A percentile compares a stretch with the other conserved stretches of the same genome.
These are phyloP conservation scores for Siniperca obscura DNA, from an alignment of 2,797 vertebrate species.

Conservation along the genomic window DNA sequence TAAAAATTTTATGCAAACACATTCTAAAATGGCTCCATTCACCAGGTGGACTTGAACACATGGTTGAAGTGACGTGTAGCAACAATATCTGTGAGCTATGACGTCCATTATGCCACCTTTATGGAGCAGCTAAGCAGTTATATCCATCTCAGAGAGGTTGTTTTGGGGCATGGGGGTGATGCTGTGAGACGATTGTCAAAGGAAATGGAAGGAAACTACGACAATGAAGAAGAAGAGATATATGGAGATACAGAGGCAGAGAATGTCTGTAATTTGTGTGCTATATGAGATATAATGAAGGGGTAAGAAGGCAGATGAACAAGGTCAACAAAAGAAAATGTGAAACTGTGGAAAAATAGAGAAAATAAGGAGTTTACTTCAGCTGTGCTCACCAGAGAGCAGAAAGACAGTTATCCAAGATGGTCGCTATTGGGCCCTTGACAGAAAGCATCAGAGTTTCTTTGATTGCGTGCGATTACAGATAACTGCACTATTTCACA, in stretches of 20 bases:
- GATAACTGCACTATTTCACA: slow-evolving; percentile 73
- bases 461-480: slow-evolving; percentile 74
- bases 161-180: slow-evolving; percentile 1
- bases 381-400: slow-evolving; percentile 35
- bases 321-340: slow-evolving; percentile 14
- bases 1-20: slow-evolving; percentile 8
- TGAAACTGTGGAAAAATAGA: slow-evolving; percentile 13
- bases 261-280: slow-evolving; percentile 16
- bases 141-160: slow-evolving; percentile 43
- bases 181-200: slow-evolving; percentile 6
- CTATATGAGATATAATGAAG: neutral
- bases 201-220: slow-evolving; percentile 15
- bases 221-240: neutral
- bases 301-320: neutral
- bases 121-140: slow-evolving; percentile 45
- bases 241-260: neutral
- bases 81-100: slow-evolving; percentile 55
- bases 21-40: slow-evolving; percentile 26
- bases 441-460: slow-evolving; percentile 67
- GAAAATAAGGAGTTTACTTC: slow-evolving; percentile 23
- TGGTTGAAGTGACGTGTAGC: slow-evolving; percentile 37
- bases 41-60: slow-evolving; percentile 39
- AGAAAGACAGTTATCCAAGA: slow-evolving; percentile 40
- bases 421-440: slow-evolving; percentile 49
- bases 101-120: slow-evolving; percentile 52